phyloP scores from a whole-genome alignment of 2,888 invertebrate genomes.

The Dexiosoma caninum region DNA sequence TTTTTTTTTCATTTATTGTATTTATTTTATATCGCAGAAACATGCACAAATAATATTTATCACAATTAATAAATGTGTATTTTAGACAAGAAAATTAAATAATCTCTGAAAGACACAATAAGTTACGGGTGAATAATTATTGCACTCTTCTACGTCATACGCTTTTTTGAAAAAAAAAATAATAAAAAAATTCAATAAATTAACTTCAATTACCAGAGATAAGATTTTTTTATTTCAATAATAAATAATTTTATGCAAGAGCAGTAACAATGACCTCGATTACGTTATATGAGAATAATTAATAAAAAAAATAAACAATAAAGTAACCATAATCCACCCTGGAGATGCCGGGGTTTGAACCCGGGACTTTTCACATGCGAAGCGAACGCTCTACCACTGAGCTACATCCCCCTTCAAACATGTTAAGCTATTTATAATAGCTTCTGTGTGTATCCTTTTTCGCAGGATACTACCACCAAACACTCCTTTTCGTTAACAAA shows the following conservation, averaged over 20 bases:
- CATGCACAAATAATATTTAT: neutral
- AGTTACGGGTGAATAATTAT: neutral
- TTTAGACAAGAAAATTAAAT: neutral
- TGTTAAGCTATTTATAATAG: neutral
- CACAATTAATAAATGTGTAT: neutral
- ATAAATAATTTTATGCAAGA: neutral
- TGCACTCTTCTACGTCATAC: neutral
- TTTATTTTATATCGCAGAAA: conserved; percentile 9
- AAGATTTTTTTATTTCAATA: neutral
- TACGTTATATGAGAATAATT: neutral
- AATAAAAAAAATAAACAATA: neutral
- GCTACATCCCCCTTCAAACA: conserved; percentile 68
- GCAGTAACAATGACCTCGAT: neutral
- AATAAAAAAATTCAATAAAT: neutral
- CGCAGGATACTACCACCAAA: neutral
- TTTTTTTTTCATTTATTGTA: neutral
- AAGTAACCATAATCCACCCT: neutral
- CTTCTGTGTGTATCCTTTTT: conserved; percentile 4
- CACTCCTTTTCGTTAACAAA: neutral
- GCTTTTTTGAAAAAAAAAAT: too few relatives aligned
- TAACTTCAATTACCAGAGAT: neutral
- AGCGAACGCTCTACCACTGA: conserved; percentile 72
- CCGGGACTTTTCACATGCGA: conserved; percentile 72
- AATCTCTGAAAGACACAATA: neutral
- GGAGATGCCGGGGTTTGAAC: conserved; percentile 72